Conservation (phyloP, 2,888 invertebrate species). For the Zhuqinia jingwanae region DNA sequence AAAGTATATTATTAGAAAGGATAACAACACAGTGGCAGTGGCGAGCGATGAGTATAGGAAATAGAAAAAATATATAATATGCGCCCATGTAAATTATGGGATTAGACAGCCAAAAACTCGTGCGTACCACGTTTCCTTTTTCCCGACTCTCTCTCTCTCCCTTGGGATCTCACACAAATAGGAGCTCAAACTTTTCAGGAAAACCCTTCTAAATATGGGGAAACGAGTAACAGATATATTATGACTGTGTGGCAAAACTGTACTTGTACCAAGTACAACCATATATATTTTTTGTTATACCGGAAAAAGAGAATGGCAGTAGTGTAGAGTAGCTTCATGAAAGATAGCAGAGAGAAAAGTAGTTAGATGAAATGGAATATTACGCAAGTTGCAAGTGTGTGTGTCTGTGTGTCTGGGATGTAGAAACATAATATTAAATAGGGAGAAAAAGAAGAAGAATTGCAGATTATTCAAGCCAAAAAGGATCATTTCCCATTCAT, state of each 20-base stretch:
- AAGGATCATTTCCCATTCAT: conserved; percentile 70
- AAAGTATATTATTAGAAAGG: conserved; percentile 23
- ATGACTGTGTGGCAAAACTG: background rate
- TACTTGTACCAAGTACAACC: too few species aligned
- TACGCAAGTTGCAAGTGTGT: background rate
- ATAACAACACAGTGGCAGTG: too few species aligned
- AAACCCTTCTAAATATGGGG: background rate
- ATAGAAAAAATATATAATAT: conserved; percentile 45
- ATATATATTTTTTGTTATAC: conserved; percentile 12
- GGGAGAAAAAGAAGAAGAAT: conserved; percentile 8
- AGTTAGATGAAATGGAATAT: conserved; percentile 12
- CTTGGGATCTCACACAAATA: conserved; percentile 56
- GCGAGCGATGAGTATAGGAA: conserved; percentile 13
- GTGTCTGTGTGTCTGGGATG: background rate
- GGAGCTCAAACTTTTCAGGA: background rate
- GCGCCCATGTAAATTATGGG: conserved; percentile 65
- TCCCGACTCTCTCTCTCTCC: conserved; percentile 26
- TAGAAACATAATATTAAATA: conserved; percentile 6
- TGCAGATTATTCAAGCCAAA: conserved; percentile 66
- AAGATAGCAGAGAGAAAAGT: background rate
- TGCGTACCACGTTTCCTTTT: conserved; percentile 49
- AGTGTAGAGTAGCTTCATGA: background rate
- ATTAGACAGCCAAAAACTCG: conserved; percentile 40
- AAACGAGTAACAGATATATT: conserved; percentile 29
- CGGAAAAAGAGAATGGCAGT: background rate